Evolutionary conservation across 2,797 vertebrate species (phyloP), one percentile per base, ranked within the genome.

Genomic region (Ara ararauna): DNA sequence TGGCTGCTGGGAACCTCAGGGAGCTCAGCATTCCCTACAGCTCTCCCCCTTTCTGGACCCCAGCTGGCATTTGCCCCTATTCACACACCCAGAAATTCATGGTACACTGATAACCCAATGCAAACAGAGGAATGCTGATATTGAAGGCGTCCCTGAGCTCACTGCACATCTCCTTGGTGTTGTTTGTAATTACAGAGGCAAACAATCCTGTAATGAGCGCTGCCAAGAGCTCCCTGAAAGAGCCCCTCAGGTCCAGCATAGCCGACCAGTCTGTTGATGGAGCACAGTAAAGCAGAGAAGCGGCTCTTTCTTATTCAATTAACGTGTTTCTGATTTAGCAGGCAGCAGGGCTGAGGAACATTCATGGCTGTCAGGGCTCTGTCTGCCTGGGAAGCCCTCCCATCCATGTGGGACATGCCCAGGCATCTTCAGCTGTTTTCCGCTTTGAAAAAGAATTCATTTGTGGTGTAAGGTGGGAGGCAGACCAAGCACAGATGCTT

Each of bases 381-480:
- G 30, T 85, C 73, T 80, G 75, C 32, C 70, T 91, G 75, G 76
- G 66, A 87, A 92, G 58, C 34, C 34, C 58, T 92, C 62, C 56
- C 85, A 32, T 23, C 85, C 65, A 53, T 2, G 4, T 0, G 0
- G 50, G 58, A 92, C 92, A 93, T 96, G 91, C 53, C 79, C 79
- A 75, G 88, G 79, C 70, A 1, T 92, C 73, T 89, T 92, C 82
- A 66, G 53, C 68, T 92, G 65, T 47, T 87, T 92, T 87, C 58
- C 12, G 27, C 92, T 95, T 86, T 88, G 87, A 84, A 89, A 94
- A 91, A 73, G 10, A 86, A 93, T 70, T 95, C 73, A 72, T 60
- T 73, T 60, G 0, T 91, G 50, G 47, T 90, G 73, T 82, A 95
- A 95, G 70, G 8, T 75, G 89, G 92, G 91, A 97, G 38, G 44